Conservation (phyloP, 2,113 vertebrate genomes). For the Alligator sinensis region DNA sequence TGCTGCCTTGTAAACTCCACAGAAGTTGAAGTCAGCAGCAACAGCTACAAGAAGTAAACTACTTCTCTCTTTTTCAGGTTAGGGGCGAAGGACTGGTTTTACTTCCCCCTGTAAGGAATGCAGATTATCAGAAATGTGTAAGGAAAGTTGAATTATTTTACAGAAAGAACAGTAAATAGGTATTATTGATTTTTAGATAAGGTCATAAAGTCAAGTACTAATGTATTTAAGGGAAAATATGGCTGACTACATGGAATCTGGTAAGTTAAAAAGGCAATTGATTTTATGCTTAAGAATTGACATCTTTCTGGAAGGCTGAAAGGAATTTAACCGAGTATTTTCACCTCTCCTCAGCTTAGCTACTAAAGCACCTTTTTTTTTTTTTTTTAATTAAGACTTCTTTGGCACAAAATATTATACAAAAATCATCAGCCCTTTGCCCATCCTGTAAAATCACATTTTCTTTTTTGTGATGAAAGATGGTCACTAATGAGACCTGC, state of each 20-base stretch:
- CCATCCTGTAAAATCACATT: too few species aligned
- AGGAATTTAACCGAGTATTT: too few species aligned
- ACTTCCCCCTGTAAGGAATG: not conserved
- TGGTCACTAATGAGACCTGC: too few species aligned
- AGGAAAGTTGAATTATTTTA: not conserved
- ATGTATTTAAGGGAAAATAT: not conserved
- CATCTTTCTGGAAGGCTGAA: too few species aligned
- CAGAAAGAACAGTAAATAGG: not conserved
- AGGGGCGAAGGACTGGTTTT: not conserved
- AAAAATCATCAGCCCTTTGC: too few species aligned
- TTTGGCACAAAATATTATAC: too few species aligned
- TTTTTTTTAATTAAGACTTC: too few species aligned
- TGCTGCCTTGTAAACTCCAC: rapidly evolving
- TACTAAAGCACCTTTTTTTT: too few species aligned
- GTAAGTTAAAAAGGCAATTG: not conserved
- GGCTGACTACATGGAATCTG: not conserved
- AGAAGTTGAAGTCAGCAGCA: not conserved
- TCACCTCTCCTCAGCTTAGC: too few species aligned
- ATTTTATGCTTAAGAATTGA: not conserved
- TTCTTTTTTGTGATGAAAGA: too few species aligned
- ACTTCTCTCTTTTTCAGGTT: not conserved
- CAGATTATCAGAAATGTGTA: not conserved
- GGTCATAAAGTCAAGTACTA: not conserved
- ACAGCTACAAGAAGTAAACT: not conserved
- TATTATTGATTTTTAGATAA: not conserved